phyloP scores from a whole-genome alignment of 2,113 vertebrate species.

The Puntigrus tetrazona region DNA sequence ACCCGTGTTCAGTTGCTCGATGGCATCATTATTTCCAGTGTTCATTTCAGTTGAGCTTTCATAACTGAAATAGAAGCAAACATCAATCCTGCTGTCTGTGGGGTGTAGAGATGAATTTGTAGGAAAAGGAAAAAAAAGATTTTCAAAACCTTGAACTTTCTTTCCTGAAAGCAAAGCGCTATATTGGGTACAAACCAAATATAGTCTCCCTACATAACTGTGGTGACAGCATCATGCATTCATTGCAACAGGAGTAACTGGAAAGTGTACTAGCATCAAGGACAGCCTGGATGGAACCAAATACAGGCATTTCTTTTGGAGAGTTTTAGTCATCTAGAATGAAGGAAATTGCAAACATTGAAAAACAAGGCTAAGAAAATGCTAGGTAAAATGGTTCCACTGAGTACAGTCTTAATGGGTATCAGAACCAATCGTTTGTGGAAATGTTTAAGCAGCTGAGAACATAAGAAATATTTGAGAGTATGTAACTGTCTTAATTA shows the following conservation, averaged over 20 bases:
- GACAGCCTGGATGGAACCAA: not conserved
- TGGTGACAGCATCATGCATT: not conserved
- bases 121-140: not conserved
- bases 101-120: not conserved
- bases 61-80: not conserved
- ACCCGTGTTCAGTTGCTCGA: not conserved
- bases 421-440: not conserved
- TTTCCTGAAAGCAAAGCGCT: not conserved
- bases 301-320: not conserved
- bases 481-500: not conserved
- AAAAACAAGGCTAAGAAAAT: no score
- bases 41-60: not conserved
- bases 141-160: not conserved
- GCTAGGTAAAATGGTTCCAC: not conserved
- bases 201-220: not conserved
- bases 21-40: not conserved
- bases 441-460: not conserved
- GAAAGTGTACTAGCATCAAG: not conserved
- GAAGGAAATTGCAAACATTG: not conserved
- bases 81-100: not conserved
- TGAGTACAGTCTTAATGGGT: not conserved
- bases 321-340: not conserved
- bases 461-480: not conserved
- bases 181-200: not conserved
- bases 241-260: not conserved